Evolutionary conservation across 2,888 invertebrate species (phyloP).

Genomic region (Pandemis cinnamomeana): DNA sequence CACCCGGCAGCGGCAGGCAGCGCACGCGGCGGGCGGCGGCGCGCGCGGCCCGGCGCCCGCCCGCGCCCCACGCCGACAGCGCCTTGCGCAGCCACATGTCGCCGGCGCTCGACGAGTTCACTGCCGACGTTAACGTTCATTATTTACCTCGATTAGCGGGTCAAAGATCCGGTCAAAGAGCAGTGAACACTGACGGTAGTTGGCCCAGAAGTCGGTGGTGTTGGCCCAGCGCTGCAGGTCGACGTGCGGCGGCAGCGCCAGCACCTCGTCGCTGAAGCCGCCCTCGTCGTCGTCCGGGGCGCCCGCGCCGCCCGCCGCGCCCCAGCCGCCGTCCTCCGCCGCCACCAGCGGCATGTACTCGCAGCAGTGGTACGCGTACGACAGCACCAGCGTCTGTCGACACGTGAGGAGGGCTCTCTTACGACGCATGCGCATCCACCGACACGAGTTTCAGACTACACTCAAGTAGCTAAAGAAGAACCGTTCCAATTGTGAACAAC

Average conservation of each 20-base stretch:
- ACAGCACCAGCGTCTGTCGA: slow-evolving; percentile 89
- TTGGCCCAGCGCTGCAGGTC: slow-evolving; percentile 91
- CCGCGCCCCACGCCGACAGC: slow-evolving; percentile 45
- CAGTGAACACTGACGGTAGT: slow-evolving; percentile 86
- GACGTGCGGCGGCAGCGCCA: slow-evolving; percentile 68
- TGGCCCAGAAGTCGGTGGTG: slow-evolving; percentile 92
- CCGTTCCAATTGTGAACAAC: too few species aligned
- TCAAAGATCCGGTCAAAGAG: too few species aligned
- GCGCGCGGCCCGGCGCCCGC: slow-evolving; percentile 39
- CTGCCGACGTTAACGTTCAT: slow-evolving; percentile 12
- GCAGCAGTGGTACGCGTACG: slow-evolving; percentile 99
- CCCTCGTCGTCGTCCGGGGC: slow-evolving; percentile 56
- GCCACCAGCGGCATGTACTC: slow-evolving; percentile 90
- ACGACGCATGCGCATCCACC: too few species aligned
- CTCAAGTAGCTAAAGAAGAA: too few species aligned
- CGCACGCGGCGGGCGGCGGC: slow-evolving; percentile 82
- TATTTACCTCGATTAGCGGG: too few species aligned
- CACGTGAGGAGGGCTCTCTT: background rate
- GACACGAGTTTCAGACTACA: too few species aligned
- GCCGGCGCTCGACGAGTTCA: slow-evolving; percentile 40
- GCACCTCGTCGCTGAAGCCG: slow-evolving; percentile 76
- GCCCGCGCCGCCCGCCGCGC: slow-evolving; percentile 85
- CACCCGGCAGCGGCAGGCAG: slow-evolving; percentile 93
- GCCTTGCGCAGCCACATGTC: slow-evolving; percentile 47
- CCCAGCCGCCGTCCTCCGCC: slow-evolving; percentile 85